Conservation (phyloP, 2,888 invertebrate species). For the Lochmaea capreae region DNA sequence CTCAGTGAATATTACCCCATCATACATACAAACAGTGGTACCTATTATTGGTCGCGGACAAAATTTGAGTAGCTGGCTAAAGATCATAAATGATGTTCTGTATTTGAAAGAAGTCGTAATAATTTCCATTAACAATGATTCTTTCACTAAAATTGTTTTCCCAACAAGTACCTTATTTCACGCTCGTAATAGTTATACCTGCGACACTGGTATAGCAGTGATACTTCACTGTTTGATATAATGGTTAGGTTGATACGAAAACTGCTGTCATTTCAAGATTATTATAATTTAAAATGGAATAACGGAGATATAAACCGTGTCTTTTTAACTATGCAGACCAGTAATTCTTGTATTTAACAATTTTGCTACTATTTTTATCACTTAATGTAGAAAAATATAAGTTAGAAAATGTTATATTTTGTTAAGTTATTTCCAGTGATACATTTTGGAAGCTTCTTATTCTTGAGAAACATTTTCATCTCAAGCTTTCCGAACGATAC, state of each 20-base stretch:
- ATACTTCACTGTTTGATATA: slow-evolving; percentile 42
- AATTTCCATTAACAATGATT: no score
- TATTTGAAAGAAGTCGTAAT: no score
- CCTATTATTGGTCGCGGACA: no score
- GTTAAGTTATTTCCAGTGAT: no score
- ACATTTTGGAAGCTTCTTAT: no score
- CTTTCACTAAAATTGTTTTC: no score
- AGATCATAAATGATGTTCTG: no score
- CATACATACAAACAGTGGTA: no score
- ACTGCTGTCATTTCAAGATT: slow-evolving; percentile 39
- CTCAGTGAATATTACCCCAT: no score
- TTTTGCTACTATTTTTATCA: slow-evolving; percentile 1
- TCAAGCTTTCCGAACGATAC: no score
- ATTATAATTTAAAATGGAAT: slow-evolving; percentile 41
- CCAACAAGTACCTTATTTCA: background rate
- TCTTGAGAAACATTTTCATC: no score
- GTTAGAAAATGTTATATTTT: background rate
- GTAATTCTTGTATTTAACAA: slow-evolving; percentile 20
- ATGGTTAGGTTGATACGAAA: slow-evolving; percentile 39
- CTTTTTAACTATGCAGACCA: slow-evolving; percentile 29
- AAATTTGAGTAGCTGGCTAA: no score
- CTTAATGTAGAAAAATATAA: background rate
- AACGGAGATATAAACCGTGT: slow-evolving; percentile 42
- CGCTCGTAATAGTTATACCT: background rate
- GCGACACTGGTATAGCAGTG: slow-evolving; percentile 22